A percentile compares a stretch with the other conserved stretches of the same genome.
Conservation (phyloP, 2,113 vertebrate genomes). For the Ptyas mucosa region DNA sequence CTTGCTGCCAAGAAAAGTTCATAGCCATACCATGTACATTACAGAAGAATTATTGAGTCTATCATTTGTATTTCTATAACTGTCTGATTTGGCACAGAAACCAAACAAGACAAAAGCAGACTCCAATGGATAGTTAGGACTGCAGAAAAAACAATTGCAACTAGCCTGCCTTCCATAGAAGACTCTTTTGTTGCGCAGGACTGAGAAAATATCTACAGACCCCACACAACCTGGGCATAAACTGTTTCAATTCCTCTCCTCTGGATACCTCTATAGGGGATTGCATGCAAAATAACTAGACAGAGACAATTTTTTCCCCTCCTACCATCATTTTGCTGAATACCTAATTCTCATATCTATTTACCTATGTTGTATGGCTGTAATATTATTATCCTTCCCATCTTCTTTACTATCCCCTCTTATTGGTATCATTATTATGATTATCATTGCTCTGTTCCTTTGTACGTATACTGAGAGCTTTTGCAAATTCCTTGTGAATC, state of each 20-base stretch:
- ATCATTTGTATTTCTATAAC: neutral
- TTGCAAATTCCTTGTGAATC: neutral
- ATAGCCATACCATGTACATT: neutral
- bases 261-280: no score
- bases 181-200: accelerated
- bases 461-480: neutral
- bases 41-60: neutral
- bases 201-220: no score
- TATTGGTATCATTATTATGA: neutral
- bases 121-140: neutral
- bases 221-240: no score
- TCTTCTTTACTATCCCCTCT: neutral
- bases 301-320: no score
- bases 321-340: no score
- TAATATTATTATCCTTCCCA: neutral
- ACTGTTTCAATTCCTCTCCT: no score
- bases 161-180: no score
- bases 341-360: no score
- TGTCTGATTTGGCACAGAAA: neutral
- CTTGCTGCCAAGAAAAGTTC: neutral
- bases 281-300: no score
- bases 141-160: neutral
- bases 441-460: neutral
- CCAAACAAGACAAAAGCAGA: neutral
- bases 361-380: no score